phyloP scores from a whole-genome alignment of 2,888 invertebrate genomes.

The Portevinia maculata region DNA sequence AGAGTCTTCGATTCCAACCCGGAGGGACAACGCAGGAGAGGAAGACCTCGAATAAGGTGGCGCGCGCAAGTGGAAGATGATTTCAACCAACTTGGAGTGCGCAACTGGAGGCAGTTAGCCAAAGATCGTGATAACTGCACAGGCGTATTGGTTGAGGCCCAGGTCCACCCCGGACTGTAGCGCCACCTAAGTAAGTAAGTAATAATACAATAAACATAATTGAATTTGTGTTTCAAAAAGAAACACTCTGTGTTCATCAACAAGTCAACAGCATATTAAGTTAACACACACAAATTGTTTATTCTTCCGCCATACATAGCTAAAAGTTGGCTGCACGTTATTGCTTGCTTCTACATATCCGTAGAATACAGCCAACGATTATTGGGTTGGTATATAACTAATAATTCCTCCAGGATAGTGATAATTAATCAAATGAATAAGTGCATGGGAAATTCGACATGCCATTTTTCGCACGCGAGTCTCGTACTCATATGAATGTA shows the following conservation, averaged over 20 bases:
- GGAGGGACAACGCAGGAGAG: no score
- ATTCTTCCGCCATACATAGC: slow-evolving; percentile 17
- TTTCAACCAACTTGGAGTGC: no score
- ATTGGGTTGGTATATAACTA: slow-evolving; percentile 23
- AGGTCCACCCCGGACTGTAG: no score
- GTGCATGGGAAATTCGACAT: slow-evolving; percentile 15
- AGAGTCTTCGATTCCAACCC: no score
- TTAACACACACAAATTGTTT: slow-evolving; percentile 49
- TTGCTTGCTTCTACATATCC: slow-evolving; percentile 50
- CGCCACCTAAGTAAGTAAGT: no score
- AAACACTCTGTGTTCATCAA: slow-evolving; percentile 56
- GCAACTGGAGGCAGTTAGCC: no score
- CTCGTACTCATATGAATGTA: background rate
- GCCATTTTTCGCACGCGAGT: slow-evolving; percentile 46
- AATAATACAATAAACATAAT: no score
- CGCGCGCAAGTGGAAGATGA: no score
- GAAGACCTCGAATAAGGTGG: no score
- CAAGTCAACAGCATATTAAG: slow-evolving; percentile 45
- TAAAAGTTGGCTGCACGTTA: slow-evolving; percentile 60
- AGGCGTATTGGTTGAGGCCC: no score
- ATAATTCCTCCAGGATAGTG: slow-evolving; percentile 24
- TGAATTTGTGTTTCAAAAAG: no score
- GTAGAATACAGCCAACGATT: slow-evolving; percentile 49
- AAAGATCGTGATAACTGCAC: no score
- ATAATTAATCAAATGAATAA: slow-evolving; percentile 45